A percentile compares a stretch with the other conserved stretches of the same genome.
These are phyloP conservation scores for Urocolius indicus DNA, from an alignment of 2,113 vertebrate genomes.

Conservation along the genomic window DNA sequence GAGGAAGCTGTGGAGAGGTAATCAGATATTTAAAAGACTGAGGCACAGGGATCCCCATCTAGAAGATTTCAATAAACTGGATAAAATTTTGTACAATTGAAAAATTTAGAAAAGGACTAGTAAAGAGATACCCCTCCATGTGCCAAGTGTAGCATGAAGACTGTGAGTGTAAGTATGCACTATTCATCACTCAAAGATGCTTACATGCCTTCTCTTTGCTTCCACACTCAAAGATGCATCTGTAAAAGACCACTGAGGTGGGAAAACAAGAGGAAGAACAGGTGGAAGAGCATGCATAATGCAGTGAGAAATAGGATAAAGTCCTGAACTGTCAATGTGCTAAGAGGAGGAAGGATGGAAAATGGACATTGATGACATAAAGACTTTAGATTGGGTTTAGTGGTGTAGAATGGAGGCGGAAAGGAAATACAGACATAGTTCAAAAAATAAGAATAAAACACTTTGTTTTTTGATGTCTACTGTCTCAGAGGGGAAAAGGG, in stretches of 20 bases:
- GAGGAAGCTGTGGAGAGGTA: slow-evolving; percentile 39
- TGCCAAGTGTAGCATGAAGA: not conserved
- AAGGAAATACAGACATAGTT: not conserved
- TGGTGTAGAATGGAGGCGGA: not conserved
- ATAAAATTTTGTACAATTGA: not conserved
- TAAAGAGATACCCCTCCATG: not conserved
- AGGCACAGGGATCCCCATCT: slow-evolving; percentile 17
- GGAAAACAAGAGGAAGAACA: not conserved
- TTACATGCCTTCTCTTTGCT: not conserved
- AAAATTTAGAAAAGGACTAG: not conserved
- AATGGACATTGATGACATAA: not conserved
- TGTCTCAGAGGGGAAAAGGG: not conserved
- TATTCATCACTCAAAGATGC: not conserved
- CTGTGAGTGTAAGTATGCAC: not conserved
- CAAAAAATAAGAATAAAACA: not conserved
- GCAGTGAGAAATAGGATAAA: not conserved
- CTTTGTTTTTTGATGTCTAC: not conserved
- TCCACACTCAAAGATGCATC: not conserved
- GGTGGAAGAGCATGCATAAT: not conserved
- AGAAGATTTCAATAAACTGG: not conserved
- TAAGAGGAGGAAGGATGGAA: not conserved
- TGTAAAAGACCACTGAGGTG: not conserved
- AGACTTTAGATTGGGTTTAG: not conserved
- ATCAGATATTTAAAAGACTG: slow-evolving; percentile 29
- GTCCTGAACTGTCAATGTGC: not conserved